Percentiles rank a stretch among this genome's conserved stretches.
Evolutionary conservation across 2,888 invertebrate species (phyloP).

Genomic region (Cerastoderma edule): DNA sequence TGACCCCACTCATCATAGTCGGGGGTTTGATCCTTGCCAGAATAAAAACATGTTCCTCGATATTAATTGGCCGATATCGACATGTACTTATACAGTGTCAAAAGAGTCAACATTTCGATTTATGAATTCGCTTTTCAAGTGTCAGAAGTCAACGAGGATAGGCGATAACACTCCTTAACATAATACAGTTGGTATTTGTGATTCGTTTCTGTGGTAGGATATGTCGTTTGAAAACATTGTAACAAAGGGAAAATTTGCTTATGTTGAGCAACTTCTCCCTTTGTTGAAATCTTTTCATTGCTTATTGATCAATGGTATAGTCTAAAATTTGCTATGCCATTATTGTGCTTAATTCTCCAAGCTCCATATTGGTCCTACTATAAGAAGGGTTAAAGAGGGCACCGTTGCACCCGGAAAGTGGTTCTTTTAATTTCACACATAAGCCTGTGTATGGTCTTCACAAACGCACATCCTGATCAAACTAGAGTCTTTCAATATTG

Average conservation of each 20-base stretch:
- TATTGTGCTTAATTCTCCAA: background rate
- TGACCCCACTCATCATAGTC: too few relatives aligned
- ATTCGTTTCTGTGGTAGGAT: background rate
- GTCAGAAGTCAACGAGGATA: conserved; percentile 12
- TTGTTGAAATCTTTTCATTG: background rate
- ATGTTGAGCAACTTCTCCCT: background rate
- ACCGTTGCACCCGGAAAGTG: background rate
- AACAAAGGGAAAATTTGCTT: background rate
- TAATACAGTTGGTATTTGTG: background rate
- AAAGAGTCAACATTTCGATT: too few relatives aligned
- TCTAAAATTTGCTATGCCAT: too few relatives aligned
- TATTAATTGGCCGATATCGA: too few relatives aligned
- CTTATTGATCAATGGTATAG: background rate
- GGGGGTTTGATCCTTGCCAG: too few relatives aligned
- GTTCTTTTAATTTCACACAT: background rate
- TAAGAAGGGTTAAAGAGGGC: background rate
- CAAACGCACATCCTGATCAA: background rate
- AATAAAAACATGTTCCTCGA: too few relatives aligned
- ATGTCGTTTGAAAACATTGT: background rate
- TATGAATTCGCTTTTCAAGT: conserved; percentile 14
- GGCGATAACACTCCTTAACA: background rate
- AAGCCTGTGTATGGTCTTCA: background rate
- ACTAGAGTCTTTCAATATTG: too few relatives aligned
- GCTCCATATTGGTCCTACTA: background rate
- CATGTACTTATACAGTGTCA: too few relatives aligned